Evolutionary conservation across 2,797 vertebrate species (phyloP).

Genomic region (Enteromius trimaculatus): DNA sequence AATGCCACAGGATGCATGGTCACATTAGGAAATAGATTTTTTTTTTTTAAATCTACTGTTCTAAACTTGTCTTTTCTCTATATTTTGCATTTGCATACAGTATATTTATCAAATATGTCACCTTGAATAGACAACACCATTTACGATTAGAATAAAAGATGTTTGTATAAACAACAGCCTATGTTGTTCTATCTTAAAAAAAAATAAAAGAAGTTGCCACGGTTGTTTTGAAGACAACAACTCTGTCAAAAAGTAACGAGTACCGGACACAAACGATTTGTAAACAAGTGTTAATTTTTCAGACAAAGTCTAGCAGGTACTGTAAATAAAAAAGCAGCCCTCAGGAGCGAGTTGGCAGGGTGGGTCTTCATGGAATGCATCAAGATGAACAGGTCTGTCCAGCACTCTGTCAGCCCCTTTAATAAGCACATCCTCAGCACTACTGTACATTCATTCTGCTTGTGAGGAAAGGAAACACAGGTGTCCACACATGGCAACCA

Average conservation of each 20-base stretch:
- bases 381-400: constrained; percentile 55
- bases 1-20: background rate
- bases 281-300: constrained; percentile 20
- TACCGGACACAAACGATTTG: background rate
- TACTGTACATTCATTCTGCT: constrained; percentile 19
- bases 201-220: background rate
- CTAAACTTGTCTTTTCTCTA: background rate
- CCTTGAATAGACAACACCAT: background rate
- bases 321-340: constrained; percentile 2
- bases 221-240: background rate
- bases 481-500: constrained; percentile 65
- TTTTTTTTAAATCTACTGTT: background rate
- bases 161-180: background rate
- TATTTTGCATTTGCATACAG: background rate
- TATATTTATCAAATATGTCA: background rate
- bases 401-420: constrained; percentile 24
- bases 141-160: background rate
- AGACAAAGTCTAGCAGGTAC: background rate
- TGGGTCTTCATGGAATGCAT: constrained; percentile 40
- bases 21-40: background rate
- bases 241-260: background rate
- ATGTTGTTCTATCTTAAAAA: background rate
- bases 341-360: background rate
- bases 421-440: constrained; percentile 33
- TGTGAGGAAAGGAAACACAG: background rate